Evolutionary conservation across 2,797 vertebrate genomes (phyloP).

Genomic region (Zalophus californianus): DNA sequence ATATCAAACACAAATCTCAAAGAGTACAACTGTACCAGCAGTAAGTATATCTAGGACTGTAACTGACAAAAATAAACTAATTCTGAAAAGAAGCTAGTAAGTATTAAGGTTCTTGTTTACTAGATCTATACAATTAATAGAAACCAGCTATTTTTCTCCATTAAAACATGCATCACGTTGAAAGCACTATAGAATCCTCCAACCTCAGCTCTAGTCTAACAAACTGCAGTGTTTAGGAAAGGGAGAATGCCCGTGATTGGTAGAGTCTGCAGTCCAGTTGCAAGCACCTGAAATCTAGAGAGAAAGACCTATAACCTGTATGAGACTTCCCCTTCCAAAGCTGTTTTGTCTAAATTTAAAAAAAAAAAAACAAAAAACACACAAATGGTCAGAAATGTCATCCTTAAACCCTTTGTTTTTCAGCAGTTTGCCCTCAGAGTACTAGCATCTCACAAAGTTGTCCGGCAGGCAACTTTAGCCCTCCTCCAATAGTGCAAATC

Average conservation of each 20-base stretch:
- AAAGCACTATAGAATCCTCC: constrained; percentile 94
- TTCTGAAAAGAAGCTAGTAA: constrained; percentile 93
- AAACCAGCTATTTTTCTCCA: constrained; percentile 97
- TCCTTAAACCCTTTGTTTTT: constrained; percentile 87
- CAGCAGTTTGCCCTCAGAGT: constrained; percentile 91
- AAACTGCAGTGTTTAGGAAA: constrained; percentile 92
- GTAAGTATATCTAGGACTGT: constrained; percentile 96
- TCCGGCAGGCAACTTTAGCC: constrained; percentile 87
- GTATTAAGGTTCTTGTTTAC: constrained; percentile 92
- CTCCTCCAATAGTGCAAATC: constrained; percentile 94
- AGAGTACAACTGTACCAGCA: constrained; percentile 99
- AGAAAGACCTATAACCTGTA: constrained; percentile 89
- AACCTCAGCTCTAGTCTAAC: constrained; percentile 90
- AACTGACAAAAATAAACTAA: constrained; percentile 95
- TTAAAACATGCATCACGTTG: constrained; percentile 91
- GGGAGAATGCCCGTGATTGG: constrained; percentile 90
- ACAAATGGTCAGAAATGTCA: constrained; percentile 87
- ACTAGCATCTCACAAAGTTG: constrained; percentile 86
- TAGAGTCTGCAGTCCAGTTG: constrained; percentile 90
- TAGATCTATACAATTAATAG: constrained; percentile 97
- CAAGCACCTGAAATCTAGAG: constrained; percentile 90
- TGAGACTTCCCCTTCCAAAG: constrained; percentile 88
- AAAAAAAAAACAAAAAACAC: constrained; percentile 44
- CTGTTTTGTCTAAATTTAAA: constrained; percentile 84
- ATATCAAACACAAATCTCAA: constrained; percentile 90